A percentile compares a stretch with the other conserved stretches of the same genome.
These are phyloP conservation scores for Enteromius treurensis DNA, from an alignment of 2,797 vertebrate species.

Conservation along the genomic window DNA sequence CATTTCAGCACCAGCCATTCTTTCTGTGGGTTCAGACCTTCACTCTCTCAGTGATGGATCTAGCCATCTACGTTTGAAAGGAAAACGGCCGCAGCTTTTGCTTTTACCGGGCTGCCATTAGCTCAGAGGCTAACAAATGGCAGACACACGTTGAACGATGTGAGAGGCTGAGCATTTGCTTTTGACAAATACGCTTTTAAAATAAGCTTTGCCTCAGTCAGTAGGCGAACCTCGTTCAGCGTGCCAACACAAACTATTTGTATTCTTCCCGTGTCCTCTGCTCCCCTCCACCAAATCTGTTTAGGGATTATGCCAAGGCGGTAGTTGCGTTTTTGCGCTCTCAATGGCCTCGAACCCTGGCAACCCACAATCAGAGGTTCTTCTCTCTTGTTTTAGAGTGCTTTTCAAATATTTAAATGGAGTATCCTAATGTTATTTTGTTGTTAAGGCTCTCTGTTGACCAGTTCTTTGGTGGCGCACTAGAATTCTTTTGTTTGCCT, in stretches of 20 bases:
- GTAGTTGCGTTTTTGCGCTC: slow-evolving; percentile 32
- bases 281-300: slow-evolving; percentile 35
- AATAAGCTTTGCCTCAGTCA: slow-evolving; percentile 23
- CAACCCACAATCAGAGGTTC: slow-evolving; percentile 38
- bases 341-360: slow-evolving; percentile 32
- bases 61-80: slow-evolving; percentile 13
- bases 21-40: slow-evolving; percentile 29
- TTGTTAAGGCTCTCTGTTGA: slow-evolving; percentile 58
- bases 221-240: background rate
- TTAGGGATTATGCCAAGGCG: slow-evolving; percentile 36
- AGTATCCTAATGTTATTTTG: slow-evolving; percentile 69
- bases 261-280: slow-evolving; percentile 28
- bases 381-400: slow-evolving; percentile 46
- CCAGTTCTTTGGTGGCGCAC: background rate
- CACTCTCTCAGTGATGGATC: slow-evolving; percentile 31
- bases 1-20: slow-evolving; percentile 51
- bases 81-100: slow-evolving; percentile 5
- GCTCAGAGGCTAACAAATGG: slow-evolving; percentile 28
- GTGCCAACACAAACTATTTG: slow-evolving; percentile 35
- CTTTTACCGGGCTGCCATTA: slow-evolving; percentile 24
- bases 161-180: slow-evolving; percentile 19
- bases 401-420: slow-evolving; percentile 72
- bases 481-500: slow-evolving; percentile 24
- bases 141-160: background rate
- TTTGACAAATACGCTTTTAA: slow-evolving; percentile 37